Conservation (phyloP, 2,888 invertebrate species). For the Entomobrya multifasciata region DNA sequence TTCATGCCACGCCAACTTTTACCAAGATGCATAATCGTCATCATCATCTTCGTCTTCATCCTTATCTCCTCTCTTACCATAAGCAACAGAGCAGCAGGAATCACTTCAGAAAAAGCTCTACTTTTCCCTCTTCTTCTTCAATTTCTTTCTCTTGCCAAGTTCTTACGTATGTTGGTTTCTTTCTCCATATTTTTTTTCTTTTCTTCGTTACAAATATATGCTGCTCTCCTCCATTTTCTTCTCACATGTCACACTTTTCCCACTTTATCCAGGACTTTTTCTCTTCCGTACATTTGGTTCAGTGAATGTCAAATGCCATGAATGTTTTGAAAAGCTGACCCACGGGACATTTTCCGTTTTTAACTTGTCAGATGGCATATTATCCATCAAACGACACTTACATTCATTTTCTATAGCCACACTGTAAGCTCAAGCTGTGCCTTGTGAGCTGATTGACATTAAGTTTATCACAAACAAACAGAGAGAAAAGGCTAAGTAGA, state of each 20-base stretch:
- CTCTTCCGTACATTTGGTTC: background rate
- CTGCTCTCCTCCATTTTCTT: background rate
- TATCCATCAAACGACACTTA: no score
- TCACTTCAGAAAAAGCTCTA: no score
- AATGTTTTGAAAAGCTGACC: slow-evolving; percentile 27
- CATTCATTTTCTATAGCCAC: no score
- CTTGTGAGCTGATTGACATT: background rate
- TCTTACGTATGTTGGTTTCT: no score
- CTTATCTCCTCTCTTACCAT: no score
- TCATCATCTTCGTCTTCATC: no score
- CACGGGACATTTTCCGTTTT: slow-evolving; percentile 15
- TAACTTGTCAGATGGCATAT: background rate
- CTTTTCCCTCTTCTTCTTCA: no score
- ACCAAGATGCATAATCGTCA: no score
- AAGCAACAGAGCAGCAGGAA: no score
- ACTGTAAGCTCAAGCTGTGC: background rate
- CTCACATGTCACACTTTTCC: slow-evolving; percentile 2
- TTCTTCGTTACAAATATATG: background rate
- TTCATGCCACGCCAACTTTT: no score
- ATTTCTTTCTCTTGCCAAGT: no score
- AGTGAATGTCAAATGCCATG: slow-evolving; percentile 13
- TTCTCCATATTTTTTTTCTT: background rate
- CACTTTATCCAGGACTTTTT: background rate
- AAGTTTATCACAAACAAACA: background rate
- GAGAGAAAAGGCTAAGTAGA: background rate